phyloP scores from a whole-genome alignment of 35 echinoderm and acorn worm species.

The Diadema setosum region DNA sequence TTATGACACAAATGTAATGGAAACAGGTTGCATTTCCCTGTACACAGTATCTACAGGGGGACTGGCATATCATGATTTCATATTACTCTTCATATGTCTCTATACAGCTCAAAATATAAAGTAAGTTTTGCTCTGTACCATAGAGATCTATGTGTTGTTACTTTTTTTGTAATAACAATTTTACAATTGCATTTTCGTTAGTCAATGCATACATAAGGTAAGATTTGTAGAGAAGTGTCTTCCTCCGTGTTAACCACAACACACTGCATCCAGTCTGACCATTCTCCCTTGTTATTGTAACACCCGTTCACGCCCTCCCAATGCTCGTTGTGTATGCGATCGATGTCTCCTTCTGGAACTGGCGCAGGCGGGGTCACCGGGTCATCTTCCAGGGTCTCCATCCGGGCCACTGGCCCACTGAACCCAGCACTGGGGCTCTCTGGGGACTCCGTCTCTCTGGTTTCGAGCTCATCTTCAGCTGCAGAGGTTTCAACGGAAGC shows the following conservation, averaged over 20 bases:
- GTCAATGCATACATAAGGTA: slow-evolving; percentile 64
- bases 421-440: background rate
- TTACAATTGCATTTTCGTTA: too few relatives aligned
- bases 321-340: slow-evolving; percentile 27
- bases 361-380: background rate
- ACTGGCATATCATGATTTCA: too few relatives aligned
- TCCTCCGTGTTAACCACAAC: slow-evolving; percentile 32
- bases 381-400: slow-evolving; percentile 18
- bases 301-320: slow-evolving; percentile 80
- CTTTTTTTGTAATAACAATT: too few relatives aligned
- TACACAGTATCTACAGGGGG: too few relatives aligned
- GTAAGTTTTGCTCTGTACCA: too few relatives aligned
- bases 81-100: too few relatives aligned
- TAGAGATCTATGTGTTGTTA: too few relatives aligned
- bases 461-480: background rate
- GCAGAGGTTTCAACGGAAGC: too few relatives aligned
- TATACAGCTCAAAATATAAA: too few relatives aligned
- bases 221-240: slow-evolving; percentile 60
- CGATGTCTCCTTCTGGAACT: slow-evolving; percentile 30
- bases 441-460: background rate
- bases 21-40: too few relatives aligned
- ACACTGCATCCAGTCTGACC: slow-evolving; percentile 66
- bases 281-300: slow-evolving; percentile 28
- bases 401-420: background rate
- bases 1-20: too few relatives aligned